phyloP scores from a whole-genome alignment of 2,888 invertebrate genomes.

The Ecdyonurus torrentis region DNA sequence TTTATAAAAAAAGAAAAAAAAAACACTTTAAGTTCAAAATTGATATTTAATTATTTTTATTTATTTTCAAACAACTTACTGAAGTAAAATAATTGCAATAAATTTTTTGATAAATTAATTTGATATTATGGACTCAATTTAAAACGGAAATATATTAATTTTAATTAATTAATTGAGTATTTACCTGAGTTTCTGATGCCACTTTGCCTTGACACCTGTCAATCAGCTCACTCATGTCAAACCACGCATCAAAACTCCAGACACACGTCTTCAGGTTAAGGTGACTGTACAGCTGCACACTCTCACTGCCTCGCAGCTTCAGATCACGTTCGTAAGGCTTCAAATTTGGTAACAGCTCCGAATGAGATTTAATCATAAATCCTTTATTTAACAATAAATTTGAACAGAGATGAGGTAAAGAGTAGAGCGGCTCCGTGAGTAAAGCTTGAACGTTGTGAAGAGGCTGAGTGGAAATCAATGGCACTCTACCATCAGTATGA shows the following conservation, averaged over 20 bases:
- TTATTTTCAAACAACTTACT: no score
- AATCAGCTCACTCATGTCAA: slow-evolving; percentile 26
- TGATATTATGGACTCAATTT: no score
- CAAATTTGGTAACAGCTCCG: not conserved
- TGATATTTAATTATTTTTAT: no score
- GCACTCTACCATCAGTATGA: not conserved
- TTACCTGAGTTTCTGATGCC: slow-evolving; percentile 23
- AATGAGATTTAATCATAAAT: not conserved
- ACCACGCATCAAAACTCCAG: slow-evolving; percentile 28
- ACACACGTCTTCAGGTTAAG: slow-evolving; percentile 25
- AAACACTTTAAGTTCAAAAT: no score
- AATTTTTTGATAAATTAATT: no score
- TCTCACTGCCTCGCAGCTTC: not conserved
- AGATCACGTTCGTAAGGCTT: not conserved
- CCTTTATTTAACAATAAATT: not conserved
- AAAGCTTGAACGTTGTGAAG: not conserved
- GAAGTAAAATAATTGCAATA: no score
- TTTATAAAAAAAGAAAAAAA: no score
- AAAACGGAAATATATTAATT: no score
- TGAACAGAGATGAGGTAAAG: not conserved
- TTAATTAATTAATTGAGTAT: no score
- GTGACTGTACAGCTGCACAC: slow-evolving; percentile 22
- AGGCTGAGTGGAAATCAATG: not conserved
- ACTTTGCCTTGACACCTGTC: slow-evolving; percentile 26
- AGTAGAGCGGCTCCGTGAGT: not conserved